Conservation (phyloP, 2,888 invertebrate genomes). For the Mylabris sibirica region DNA sequence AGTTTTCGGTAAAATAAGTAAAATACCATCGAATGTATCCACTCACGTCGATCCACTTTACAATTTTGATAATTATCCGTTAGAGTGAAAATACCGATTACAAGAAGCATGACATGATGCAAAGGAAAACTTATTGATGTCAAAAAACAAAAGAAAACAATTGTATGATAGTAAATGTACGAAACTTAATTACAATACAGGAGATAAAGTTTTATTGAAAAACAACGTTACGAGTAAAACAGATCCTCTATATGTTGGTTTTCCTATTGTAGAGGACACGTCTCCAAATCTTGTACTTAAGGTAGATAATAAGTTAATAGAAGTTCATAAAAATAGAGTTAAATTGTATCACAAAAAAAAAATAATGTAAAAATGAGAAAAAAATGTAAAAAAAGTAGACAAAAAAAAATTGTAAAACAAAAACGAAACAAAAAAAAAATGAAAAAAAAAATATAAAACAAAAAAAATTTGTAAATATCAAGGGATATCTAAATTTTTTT, state of each 20-base stretch:
- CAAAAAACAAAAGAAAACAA: constrained; percentile 18
- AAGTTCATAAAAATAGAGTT: constrained; percentile 8
- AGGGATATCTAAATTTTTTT: background rate
- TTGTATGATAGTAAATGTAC: background rate
- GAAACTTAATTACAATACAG: background rate
- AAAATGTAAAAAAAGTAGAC: background rate
- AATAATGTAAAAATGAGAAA: background rate
- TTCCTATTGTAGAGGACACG: background rate
- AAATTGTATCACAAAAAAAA: background rate
- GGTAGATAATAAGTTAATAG: background rate
- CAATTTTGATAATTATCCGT: constrained; percentile 33
- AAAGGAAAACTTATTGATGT: constrained; percentile 26
- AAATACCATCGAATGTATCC: constrained; percentile 25
- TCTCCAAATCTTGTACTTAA: constrained; percentile 3
- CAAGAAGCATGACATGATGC: constrained; percentile 33
- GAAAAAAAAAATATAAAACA: background rate
- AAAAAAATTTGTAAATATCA: background rate
- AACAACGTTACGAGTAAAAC: background rate
- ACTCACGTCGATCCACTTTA: constrained; percentile 27
- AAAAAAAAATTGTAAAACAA: background rate
- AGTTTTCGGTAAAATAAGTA: constrained; percentile 30
- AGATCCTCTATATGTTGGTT: background rate
- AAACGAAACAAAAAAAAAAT: background rate
- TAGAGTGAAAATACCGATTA: constrained; percentile 30
- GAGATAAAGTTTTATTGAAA: background rate